A percentile compares a stretch with the other conserved stretches of the same genome.
These are phyloP conservation scores for Athene cunicularia DNA, from an alignment of 2,113 vertebrate species.

Conservation along the genomic window DNA sequence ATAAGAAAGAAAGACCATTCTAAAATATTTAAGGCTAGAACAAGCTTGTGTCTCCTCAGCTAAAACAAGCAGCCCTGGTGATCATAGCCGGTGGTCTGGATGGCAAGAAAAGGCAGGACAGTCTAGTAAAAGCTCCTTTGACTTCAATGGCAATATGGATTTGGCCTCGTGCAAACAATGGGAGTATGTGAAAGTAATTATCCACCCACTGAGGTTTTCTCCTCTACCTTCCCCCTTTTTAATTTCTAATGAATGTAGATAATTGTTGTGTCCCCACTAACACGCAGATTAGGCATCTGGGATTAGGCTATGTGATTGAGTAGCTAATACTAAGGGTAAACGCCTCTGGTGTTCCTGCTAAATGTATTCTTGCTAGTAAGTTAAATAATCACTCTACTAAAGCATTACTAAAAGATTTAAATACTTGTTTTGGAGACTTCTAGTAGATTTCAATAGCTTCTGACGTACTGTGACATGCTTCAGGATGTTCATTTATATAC, in stretches of 20 bases:
- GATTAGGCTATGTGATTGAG: slow-evolving; percentile 64
- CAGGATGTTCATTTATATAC: slow-evolving; percentile 64
- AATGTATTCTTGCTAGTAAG: slow-evolving; percentile 64
- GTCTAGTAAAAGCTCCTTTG: slow-evolving; percentile 52
- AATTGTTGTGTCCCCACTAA: slow-evolving; percentile 70
- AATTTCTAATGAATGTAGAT: slow-evolving; percentile 66
- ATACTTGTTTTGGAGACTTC: slow-evolving; percentile 31
- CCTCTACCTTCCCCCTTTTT: neutral
- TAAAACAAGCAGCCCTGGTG: slow-evolving; percentile 28
- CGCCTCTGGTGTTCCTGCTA: slow-evolving; percentile 53
- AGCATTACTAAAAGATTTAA: slow-evolving; percentile 66
- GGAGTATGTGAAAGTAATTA: slow-evolving; percentile 71
- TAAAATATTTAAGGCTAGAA: slow-evolving; percentile 56
- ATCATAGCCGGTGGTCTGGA: slow-evolving; percentile 74
- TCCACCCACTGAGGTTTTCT: slow-evolving; percentile 58
- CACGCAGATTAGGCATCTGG: slow-evolving; percentile 61
- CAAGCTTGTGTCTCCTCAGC: slow-evolving; percentile 21
- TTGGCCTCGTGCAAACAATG: slow-evolving; percentile 53
- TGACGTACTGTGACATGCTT: slow-evolving; percentile 71
- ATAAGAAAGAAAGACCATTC: slow-evolving; percentile 19
- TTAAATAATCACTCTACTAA: slow-evolving; percentile 59
- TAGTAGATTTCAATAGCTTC: slow-evolving; percentile 72
- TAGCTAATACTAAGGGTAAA: slow-evolving; percentile 74
- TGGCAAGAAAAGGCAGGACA: neutral
- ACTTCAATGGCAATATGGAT: slow-evolving; percentile 54